Percentiles rank a stretch among this genome's conserved stretches.
These are phyloP conservation scores for rat (Rattus norvegicus) DNA, from an alignment of 2,113 vertebrate genomes.

Conservation along the genomic window DNA sequence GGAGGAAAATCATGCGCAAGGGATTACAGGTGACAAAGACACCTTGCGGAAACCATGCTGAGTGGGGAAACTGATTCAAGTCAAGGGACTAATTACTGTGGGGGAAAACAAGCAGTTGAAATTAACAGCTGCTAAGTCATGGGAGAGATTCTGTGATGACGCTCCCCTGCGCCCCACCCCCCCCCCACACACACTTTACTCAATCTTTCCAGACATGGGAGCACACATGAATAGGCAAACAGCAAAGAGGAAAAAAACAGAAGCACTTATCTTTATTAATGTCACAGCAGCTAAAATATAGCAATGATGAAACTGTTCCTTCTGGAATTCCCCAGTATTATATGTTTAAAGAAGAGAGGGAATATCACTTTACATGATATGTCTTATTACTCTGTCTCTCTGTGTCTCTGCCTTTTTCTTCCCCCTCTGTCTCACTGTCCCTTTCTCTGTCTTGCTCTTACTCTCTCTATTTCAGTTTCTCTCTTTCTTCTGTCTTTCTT, in stretches of 20 bases:
- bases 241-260: not conserved
- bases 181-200: too few relatives aligned
- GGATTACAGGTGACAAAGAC: not conserved
- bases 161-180: too few relatives aligned
- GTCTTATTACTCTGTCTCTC: not conserved
- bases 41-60: not conserved
- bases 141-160: not conserved
- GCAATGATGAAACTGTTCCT: not conserved
- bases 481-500: not conserved
- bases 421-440: not conserved
- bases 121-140: not conserved
- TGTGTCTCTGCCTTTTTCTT: not conserved
- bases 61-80: not conserved
- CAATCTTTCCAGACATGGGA: not conserved
- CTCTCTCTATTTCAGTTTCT: too few relatives aligned
- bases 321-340: not conserved
- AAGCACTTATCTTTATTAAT: not conserved
- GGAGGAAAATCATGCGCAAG: too few relatives aligned
- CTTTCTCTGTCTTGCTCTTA: not conserved
- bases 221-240: not conserved
- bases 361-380: not conserved
- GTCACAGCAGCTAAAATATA: not conserved
- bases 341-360: not conserved
- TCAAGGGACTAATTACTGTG: not conserved
- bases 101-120: not conserved